Evolutionary conservation across 1,140 invertebrate species (phyloP).

Genomic region (Asobara japonica): DNA sequence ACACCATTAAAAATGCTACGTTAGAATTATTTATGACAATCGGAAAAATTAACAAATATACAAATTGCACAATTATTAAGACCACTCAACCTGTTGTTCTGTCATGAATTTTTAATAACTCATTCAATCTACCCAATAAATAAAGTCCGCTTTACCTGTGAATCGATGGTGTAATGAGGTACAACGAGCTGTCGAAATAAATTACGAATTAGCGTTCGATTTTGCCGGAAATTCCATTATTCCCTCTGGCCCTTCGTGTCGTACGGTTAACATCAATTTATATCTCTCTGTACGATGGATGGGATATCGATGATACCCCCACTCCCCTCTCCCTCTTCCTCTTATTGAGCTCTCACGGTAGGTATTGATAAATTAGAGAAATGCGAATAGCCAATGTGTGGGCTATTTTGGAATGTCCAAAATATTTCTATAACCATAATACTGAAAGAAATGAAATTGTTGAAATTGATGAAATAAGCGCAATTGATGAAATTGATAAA

Average conservation of each 20-base stretch:
- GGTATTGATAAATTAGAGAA: slow-evolving; percentile 5
- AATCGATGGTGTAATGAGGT: not conserved
- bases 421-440: too few species aligned
- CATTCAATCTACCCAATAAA: not conserved
- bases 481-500: too few species aligned
- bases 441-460: too few species aligned
- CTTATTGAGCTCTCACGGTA: not conserved
- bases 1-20: too few species aligned
- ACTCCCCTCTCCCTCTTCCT: not conserved
- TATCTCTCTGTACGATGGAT: not conserved
- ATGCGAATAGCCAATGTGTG: not conserved
- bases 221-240: slow-evolving; percentile 28
- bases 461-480: not conserved
- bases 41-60: too few species aligned
- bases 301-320: slow-evolving; percentile 5
- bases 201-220: slow-evolving; percentile 19
- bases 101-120: too few species aligned
- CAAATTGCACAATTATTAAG: too few species aligned
- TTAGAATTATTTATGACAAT: too few species aligned
- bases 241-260: not conserved
- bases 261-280: not conserved
- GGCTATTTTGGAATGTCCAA: not conserved
- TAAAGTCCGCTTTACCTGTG: not conserved
- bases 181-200: slow-evolving; percentile 28
- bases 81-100: too few species aligned